Percentiles rank a stretch among this genome's conserved stretches.
phyloP scores from a whole-genome alignment of 2,113 vertebrate species.

The Heloderma charlesbogerti region DNA sequence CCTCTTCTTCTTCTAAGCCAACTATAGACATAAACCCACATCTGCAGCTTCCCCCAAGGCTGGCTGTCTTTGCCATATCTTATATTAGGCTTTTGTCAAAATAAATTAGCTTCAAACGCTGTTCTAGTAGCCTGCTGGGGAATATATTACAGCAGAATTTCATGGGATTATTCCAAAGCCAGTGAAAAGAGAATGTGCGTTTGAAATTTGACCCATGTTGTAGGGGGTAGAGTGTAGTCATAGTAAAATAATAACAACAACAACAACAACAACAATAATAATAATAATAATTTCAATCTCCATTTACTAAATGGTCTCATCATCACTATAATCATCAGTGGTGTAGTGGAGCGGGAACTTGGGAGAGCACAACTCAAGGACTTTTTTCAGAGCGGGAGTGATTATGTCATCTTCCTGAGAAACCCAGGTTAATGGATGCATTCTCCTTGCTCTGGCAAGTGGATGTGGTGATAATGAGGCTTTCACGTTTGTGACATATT shows the following conservation, averaged over 20 bases:
- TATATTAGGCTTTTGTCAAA: constrained; percentile 50
- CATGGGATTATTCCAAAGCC: constrained; percentile 1
- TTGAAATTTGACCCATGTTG: neutral
- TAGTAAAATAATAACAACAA: too few relatives aligned
- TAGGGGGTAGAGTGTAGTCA: neutral
- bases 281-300: too few relatives aligned
- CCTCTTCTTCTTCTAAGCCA: constrained; percentile 18
- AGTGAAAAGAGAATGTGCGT: neutral
- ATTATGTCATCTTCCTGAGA: too few relatives aligned
- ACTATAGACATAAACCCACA: constrained; percentile 20
- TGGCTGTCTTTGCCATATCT: neutral
- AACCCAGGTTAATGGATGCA: too few relatives aligned
- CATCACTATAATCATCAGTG: neutral
- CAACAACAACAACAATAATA: too few relatives aligned
- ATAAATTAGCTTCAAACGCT: constrained; percentile 41
- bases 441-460: neutral
- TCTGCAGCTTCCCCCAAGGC: constrained; percentile 12
- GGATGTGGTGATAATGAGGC: neutral
- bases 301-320: neutral
- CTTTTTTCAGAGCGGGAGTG: neutral
- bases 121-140: constrained; percentile 1
- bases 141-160: constrained; percentile 27
- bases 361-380: neutral
- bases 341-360: neutral
- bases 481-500: neutral